These are phyloP conservation scores for Halichondria panicea DNA, from an alignment of 37 sponge, comb jelly and placozoan genomes.

Conservation along the genomic window DNA sequence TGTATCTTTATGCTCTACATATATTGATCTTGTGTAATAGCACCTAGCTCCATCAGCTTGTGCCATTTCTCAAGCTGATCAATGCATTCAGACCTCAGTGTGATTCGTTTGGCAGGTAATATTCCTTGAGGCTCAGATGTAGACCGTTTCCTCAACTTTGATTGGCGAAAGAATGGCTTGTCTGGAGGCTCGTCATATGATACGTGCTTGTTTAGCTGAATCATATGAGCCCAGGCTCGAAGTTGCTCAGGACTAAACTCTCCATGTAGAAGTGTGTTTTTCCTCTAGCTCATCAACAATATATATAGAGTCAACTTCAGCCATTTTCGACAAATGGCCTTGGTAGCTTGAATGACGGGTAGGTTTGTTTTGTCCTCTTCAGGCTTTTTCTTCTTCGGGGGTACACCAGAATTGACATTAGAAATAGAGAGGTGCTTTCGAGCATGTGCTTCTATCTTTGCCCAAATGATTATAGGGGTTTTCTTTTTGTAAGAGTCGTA, in stretches of 20 bases:
- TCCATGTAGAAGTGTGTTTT: slow-evolving; percentile 8
- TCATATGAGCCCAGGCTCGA: slow-evolving; percentile 54
- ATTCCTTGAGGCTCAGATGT: background rate
- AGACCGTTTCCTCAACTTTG: background rate
- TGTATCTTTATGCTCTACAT: slow-evolving; percentile 17
- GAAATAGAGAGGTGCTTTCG: slow-evolving; percentile 4
- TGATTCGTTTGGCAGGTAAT: slow-evolving; percentile 37
- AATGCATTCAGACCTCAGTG: slow-evolving; percentile 25
- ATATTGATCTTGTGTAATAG: slow-evolving; percentile 27
- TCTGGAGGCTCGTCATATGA: slow-evolving; percentile 48
- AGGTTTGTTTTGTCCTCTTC: background rate
- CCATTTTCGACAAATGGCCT: slow-evolving; percentile 18
- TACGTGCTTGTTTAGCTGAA: slow-evolving; percentile 35
- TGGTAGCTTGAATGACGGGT: slow-evolving; percentile 7
- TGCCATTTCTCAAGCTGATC: slow-evolving; percentile 53
- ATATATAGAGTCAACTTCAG: slow-evolving; percentile 28
- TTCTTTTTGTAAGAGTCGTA: slow-evolving; percentile 10
- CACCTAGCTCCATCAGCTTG: slow-evolving; percentile 28
- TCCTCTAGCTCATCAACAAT: slow-evolving; percentile 32
- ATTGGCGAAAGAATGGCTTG: slow-evolving; percentile 44
- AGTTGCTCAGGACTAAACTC: slow-evolving; percentile 26
- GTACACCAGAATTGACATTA: background rate
- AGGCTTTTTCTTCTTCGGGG: slow-evolving; percentile 8
- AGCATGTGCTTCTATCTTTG: slow-evolving; percentile 3
- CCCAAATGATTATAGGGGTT: slow-evolving; percentile 9